A percentile compares a stretch with the other conserved stretches of the same genome.
phyloP scores from a whole-genome alignment of 2,797 vertebrate species.

The Parambassis ranga region DNA sequence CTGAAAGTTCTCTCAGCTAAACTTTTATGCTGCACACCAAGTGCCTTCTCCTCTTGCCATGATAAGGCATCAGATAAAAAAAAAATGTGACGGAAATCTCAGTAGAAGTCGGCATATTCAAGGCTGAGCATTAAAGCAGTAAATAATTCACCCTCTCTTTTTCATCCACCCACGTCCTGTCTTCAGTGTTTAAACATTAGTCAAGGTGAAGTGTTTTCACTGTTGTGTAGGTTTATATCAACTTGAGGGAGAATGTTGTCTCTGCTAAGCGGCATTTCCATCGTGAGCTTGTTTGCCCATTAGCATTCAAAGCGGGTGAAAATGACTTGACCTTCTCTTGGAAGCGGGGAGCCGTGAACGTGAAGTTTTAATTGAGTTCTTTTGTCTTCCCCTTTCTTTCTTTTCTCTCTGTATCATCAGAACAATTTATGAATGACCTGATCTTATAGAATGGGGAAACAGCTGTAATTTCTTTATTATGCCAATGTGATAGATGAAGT shows the following conservation, averaged over 20 bases:
- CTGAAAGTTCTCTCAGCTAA: not conserved
- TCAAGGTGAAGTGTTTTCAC: conserved; percentile 57
- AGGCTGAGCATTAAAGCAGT: conserved; percentile 25
- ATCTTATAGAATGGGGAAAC: conserved; percentile 50
- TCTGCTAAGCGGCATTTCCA: conserved; percentile 49
- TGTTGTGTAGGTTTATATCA: conserved; percentile 46
- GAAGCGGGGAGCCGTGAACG: conserved; percentile 43
- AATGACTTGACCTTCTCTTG: conserved; percentile 74
- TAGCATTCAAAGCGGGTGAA: conserved; percentile 69
- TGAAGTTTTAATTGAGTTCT: conserved; percentile 77
- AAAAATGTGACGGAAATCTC: conserved; percentile 21
- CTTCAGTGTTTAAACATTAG: conserved; percentile 48
- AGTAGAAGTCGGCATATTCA: conserved; percentile 34
- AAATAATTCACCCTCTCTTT: conserved; percentile 23
- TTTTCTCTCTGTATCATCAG: conserved; percentile 56
- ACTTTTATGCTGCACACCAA: not conserved
- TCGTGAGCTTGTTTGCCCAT: conserved; percentile 54
- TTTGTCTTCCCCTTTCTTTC: conserved; percentile 40
- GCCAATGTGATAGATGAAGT: conserved; percentile 55
- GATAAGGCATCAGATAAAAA: conserved; percentile 12
- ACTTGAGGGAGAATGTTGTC: conserved; percentile 37
- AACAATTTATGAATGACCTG: conserved; percentile 70
- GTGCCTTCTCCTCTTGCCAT: not conserved
- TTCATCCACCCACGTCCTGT: conserved; percentile 37
- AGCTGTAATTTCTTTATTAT: conserved; percentile 60